Base-by-base conservation (phyloP, 2,113 vertebrate species). In the Eubucco bourcierii region DNA sequence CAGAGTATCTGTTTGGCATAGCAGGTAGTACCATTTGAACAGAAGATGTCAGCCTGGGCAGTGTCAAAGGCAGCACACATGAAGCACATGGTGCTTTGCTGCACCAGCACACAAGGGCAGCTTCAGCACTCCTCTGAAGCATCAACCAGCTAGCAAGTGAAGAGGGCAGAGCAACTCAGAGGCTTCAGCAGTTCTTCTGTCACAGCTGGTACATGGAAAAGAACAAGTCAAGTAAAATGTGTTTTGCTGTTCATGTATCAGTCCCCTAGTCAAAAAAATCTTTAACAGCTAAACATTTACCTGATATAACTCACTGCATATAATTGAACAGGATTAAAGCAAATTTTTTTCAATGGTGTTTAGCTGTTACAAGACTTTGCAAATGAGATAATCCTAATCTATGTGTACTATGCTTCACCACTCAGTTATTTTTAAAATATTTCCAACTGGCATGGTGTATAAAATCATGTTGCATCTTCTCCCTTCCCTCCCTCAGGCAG, bases 361-460 rank as follows among this genome's bases (percentile, higher is more conserved):
- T 84, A 95, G 34, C 73, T 90, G 28, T 81, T 79, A 70, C 0
- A 37, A 56, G 44, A 82, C 39, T 77, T 80, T 60, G 50, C 89
- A 91, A 94, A 84, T 61, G 93, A 93, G 50, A 46, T 88, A 95
- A 91, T 96, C 83, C 44, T 86, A 79, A 81, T 86, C 61, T 87
- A 28, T 44, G 34, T 56, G 50, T 85, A 79, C 17, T 52, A 67
- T 10, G 71, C 59, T 81, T 87, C 71, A 21, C 83, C 68, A 39
- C 77, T 82, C 1, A 0, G 16, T 87, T 92, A 33, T 90, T 87
- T 83, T 28, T 61, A 85, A 87, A 61, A 10, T 31, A 56, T 63
- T 90, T 60, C 33, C 41, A 84, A 34, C n/a, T 28, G 4, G 23
- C 63, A 11, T 20, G 34, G 78, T 93, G 65, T 81, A 74, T 81